Percentiles rank a stretch among this genome's conserved stretches.
These are phyloP conservation scores for Brachionus plicatilis DNA, from an alignment of 1,140 invertebrate genomes.

Conservation along the genomic window DNA sequence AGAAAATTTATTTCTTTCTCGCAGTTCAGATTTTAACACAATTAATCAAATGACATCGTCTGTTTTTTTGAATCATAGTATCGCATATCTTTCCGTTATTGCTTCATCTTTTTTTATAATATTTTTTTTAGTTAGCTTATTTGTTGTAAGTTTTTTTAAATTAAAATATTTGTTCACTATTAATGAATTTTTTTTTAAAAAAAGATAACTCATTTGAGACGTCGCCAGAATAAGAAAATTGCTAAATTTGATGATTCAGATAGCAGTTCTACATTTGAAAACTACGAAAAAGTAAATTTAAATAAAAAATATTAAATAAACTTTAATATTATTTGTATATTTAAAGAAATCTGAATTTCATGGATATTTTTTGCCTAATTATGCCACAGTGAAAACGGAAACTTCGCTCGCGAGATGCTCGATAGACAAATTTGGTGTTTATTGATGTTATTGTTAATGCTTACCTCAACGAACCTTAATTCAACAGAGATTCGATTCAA, in stretches of 20 bases:
- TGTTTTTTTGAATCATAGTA: slow-evolving; percentile 23
- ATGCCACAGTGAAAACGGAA: slow-evolving; percentile 2
- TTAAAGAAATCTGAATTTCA: background rate
- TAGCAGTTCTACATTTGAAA: background rate
- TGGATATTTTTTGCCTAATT: slow-evolving; percentile 36
- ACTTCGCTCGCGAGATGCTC: background rate
- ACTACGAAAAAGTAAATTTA: background rate
- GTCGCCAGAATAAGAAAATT: background rate
- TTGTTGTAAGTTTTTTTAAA: background rate
- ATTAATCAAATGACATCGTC: slow-evolving; percentile 8
- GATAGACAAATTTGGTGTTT: background rate
- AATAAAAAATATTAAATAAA: background rate
- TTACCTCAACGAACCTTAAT: background rate
- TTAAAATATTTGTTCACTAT: background rate
- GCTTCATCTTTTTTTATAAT: slow-evolving; percentile 28
- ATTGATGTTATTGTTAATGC: background rate
- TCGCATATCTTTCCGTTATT: slow-evolving; percentile 11
- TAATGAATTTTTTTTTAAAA: background rate
- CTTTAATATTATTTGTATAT: background rate
- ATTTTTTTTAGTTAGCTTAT: background rate
- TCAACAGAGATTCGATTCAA: background rate
- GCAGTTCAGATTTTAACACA: slow-evolving; percentile 8
- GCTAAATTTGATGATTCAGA: slow-evolving; percentile 22
- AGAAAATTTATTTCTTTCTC: slow-evolving; percentile 18
- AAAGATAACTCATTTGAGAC: slow-evolving; percentile 16